Conservation (phyloP, 2,888 invertebrate species). For the Caenorhabditis sinica region DNA sequence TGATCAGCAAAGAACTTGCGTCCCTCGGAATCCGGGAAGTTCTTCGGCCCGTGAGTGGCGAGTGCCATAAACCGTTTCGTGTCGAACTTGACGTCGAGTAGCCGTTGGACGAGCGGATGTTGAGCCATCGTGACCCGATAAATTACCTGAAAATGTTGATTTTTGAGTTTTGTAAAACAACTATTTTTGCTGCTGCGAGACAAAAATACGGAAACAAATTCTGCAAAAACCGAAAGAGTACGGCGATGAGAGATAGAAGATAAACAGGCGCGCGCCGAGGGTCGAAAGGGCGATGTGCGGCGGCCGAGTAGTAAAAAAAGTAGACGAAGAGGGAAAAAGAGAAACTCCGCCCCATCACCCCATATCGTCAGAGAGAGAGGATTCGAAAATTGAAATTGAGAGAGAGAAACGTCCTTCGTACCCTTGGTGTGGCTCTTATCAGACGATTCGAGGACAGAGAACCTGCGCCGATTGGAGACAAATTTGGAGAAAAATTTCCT, state of each 20-base stretch:
- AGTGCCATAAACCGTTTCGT: conserved; percentile 65
- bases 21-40: conserved; percentile 74
- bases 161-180: neutral
- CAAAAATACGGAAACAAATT: neutral
- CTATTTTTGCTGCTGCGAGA: too few relatives aligned
- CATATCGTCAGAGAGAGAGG: conserved; percentile 55
- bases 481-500: conserved; percentile 8
- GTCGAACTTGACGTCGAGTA: conserved; percentile 73
- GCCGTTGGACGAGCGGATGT: conserved; percentile 64
- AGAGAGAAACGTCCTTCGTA: conserved; percentile 57
- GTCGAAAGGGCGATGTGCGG: conserved; percentile 38
- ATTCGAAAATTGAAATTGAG: conserved; percentile 35
- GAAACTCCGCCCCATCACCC: conserved; percentile 66
- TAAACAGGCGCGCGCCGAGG: conserved; percentile 46
- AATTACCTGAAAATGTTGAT: conserved; percentile 56
- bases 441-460: conserved; percentile 9
- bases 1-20: conserved; percentile 76
- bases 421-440: conserved; percentile 35
- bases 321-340: neutral
- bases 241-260: conserved; percentile 15
- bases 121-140: conserved; percentile 59
- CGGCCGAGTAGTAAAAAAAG: conserved; percentile 38
- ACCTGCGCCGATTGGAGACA: conserved; percentile 4
- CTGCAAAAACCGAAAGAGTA: conserved; percentile 12
- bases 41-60: conserved; percentile 70